Percentiles rank a stretch among this genome's conserved stretches.
phyloP scores from a whole-genome alignment of 2,113 vertebrate species.

The Gobiocypris rarus region DNA sequence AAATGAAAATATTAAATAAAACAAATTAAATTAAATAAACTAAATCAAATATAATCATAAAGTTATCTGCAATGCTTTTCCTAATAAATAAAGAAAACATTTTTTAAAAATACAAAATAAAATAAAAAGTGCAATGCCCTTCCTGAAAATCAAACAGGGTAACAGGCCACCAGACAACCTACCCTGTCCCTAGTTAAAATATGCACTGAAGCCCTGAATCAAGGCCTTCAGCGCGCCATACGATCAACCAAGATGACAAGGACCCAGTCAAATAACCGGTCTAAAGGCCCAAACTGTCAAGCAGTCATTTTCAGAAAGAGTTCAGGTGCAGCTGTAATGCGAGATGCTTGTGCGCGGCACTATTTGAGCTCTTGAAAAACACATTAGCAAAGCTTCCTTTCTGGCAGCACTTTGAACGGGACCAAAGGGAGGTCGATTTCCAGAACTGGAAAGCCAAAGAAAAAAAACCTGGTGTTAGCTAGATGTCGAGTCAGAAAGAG shows the following conservation, averaged over 20 bases:
- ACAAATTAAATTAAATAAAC: background rate
- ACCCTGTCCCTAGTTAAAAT: background rate
- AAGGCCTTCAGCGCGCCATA: background rate
- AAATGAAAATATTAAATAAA: too few relatives aligned
- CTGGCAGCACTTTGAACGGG: constrained; percentile 16
- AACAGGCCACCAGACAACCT: too few relatives aligned
- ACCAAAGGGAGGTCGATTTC: background rate
- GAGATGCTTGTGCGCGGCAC: constrained; percentile 15
- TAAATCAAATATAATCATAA: too few relatives aligned
- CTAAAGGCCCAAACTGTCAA: background rate
- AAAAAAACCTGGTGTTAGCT: background rate
- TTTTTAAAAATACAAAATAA: too few relatives aligned
- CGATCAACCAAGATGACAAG: constrained; percentile 2
- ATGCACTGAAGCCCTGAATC: background rate
- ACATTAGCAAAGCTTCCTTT: constrained; percentile 32
- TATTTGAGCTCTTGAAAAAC: constrained; percentile 30
- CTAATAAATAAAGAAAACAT: too few relatives aligned
- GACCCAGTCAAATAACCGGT: background rate
- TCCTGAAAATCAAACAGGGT: background rate
- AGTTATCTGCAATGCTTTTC: background rate
- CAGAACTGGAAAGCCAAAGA: background rate
- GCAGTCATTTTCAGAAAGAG: background rate
- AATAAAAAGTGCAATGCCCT: too few relatives aligned
- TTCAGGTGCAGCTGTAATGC: background rate
- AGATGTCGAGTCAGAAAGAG: background rate